Evolutionary conservation across 2,888 invertebrate species (phyloP).

Genomic region (Itoplectis maculator): DNA sequence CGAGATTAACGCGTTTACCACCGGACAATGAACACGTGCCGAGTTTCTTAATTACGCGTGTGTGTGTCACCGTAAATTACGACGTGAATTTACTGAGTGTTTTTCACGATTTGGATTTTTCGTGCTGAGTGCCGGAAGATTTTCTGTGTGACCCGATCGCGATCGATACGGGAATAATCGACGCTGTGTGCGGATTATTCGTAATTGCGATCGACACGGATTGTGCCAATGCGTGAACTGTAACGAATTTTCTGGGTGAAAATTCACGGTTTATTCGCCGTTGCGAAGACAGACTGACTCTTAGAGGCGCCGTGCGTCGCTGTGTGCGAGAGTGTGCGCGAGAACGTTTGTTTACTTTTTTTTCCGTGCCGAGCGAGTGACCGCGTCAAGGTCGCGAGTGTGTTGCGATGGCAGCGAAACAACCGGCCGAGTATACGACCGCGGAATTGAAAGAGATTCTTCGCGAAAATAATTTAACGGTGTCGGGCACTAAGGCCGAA

Average conservation of each 20-base stretch:
- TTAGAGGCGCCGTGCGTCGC: background rate
- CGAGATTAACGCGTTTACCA: slow-evolving; percentile 20
- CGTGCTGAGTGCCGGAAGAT: slow-evolving; percentile 37
- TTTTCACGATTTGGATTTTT: slow-evolving; percentile 23
- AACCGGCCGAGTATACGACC: slow-evolving; percentile 46
- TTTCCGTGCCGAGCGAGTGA: slow-evolving; percentile 25
- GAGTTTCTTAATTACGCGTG: background rate
- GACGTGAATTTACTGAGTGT: slow-evolving; percentile 17
- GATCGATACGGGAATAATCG: slow-evolving; percentile 12
- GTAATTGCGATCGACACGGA: slow-evolving; percentile 9
- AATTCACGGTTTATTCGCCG: slow-evolving; percentile 17
- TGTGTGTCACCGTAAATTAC: slow-evolving; percentile 23
- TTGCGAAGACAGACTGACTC: slow-evolving; percentile 6
- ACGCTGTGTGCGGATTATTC: background rate
- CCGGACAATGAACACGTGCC: slow-evolving; percentile 32
- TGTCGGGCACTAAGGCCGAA: slow-evolving; percentile 23
- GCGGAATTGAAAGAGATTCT: slow-evolving; percentile 43
- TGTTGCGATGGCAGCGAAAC: slow-evolving; percentile 33
- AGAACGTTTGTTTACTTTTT: slow-evolving; percentile 24
- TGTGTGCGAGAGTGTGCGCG: slow-evolving; percentile 9
- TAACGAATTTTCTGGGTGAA: slow-evolving; percentile 35
- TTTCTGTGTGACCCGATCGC: background rate
- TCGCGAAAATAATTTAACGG: slow-evolving; percentile 37
- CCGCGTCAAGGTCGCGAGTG: slow-evolving; percentile 26
- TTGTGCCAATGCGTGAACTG: slow-evolving; percentile 16